phyloP scores from a whole-genome alignment of 2,113 vertebrate genomes.

The Donacobius atricapilla region DNA sequence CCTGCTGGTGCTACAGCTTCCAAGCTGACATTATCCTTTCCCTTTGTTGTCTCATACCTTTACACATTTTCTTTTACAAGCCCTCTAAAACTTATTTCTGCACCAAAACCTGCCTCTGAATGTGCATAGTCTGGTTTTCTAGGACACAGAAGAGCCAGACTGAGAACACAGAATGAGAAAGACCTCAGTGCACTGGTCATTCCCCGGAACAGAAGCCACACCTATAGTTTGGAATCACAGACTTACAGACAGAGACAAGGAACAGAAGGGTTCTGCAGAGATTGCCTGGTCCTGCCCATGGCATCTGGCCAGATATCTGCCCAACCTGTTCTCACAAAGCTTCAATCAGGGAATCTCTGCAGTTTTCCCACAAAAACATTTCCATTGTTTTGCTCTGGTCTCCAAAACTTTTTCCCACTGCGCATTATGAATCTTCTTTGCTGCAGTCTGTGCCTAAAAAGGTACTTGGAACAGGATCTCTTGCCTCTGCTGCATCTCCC shows the following conservation, averaged over 20 bases:
- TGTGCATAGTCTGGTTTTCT: neutral
- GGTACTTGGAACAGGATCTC: neutral
- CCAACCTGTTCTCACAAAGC: neutral
- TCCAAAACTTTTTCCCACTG: neutral
- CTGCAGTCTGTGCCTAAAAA: neutral
- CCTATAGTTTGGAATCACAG: neutral
- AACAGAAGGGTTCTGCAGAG: accelerated
- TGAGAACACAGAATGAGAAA: neutral
- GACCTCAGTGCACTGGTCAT: neutral
- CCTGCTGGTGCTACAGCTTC: neutral
- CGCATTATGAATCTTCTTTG: neutral
- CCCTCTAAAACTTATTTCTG: neutral
- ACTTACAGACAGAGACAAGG: neutral
- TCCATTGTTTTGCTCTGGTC: neutral
- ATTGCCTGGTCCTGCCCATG: neutral
- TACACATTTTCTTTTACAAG: neutral
- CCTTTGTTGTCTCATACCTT: neutral
- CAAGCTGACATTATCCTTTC: neutral
- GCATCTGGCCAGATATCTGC: neutral
- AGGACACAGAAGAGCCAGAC: neutral
- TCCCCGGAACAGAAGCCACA: neutral
- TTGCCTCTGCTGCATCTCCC: accelerated
- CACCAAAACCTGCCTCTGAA: neutral
- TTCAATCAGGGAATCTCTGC: neutral
- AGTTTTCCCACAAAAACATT: neutral